Evolutionary conservation across 2,888 invertebrate genomes (phyloP).

Genomic region (Lepidocyrtoides sp.): DNA sequence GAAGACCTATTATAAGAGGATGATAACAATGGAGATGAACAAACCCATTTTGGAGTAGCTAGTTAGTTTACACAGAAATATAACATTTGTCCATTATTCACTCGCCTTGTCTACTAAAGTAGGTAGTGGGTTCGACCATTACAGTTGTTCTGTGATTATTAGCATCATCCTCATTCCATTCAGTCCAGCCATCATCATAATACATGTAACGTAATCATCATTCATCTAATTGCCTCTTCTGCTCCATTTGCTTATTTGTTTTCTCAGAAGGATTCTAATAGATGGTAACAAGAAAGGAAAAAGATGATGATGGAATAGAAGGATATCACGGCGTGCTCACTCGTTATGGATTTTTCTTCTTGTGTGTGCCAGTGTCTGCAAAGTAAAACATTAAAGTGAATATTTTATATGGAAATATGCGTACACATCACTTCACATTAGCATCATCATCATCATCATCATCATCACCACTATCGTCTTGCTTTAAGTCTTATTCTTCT

Average conservation of each 20-base stretch:
- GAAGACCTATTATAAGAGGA: too few relatives aligned
- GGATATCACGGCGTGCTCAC: not conserved
- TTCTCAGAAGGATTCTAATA: constrained; percentile 50
- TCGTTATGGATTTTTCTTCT: constrained; percentile 4
- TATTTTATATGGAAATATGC: constrained; percentile 22
- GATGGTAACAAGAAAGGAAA: constrained; percentile 36
- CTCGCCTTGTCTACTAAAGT: constrained; percentile 23
- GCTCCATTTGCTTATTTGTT: constrained; percentile 62
- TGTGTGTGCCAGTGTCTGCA: not conserved
- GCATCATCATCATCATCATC: constrained; percentile 21
- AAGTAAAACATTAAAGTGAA: too few relatives aligned
- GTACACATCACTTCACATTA: constrained; percentile 43
- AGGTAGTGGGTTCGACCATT: not conserved
- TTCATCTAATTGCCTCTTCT: constrained; percentile 51
- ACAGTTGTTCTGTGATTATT: constrained; percentile 11
- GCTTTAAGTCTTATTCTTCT: not conserved
- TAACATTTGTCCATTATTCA: not conserved
- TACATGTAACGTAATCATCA: constrained; percentile 37
- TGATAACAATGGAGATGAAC: constrained; percentile 7
- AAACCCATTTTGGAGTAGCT: not conserved
- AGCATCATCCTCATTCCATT: not conserved
- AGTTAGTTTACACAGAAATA: not conserved
- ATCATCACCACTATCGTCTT: not conserved
- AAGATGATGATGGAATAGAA: not conserved
- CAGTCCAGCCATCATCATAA: not conserved